Evolutionary conservation across 2,797 vertebrate species (phyloP).

Genomic region (Chrysocyon brachyurus): DNA sequence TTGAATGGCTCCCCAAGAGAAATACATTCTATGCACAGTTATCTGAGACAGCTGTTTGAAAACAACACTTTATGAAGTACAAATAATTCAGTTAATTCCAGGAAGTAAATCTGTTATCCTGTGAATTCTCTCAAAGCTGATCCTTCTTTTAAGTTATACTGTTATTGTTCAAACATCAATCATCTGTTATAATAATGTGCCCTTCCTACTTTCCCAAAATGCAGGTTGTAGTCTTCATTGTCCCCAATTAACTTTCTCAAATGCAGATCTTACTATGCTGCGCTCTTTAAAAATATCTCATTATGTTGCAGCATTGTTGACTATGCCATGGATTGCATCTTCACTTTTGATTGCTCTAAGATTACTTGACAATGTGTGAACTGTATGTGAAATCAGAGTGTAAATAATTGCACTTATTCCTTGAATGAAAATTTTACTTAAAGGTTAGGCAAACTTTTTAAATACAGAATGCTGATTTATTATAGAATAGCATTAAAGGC

Average conservation of each 20-base stretch:
- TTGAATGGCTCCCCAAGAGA: not conserved
- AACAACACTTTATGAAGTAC: conserved; percentile 18
- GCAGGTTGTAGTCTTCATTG: not conserved
- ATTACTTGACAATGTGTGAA: not conserved
- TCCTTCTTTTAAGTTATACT: not conserved
- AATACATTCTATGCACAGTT: not conserved
- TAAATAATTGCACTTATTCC: not conserved
- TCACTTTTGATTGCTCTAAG: not conserved
- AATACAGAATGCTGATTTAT: not conserved
- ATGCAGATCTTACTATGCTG: not conserved
- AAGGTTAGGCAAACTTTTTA: not conserved
- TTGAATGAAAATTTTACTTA: not conserved
- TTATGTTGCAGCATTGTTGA: not conserved
- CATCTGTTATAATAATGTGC: not conserved
- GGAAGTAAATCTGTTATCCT: not conserved
- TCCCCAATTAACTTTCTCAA: not conserved
- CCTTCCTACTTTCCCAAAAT: not conserved
- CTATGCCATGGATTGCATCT: not conserved
- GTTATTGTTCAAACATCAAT: not conserved
- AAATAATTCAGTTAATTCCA: conserved; percentile 53
- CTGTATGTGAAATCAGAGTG: not conserved
- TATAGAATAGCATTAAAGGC: not conserved
- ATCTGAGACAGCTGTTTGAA: not conserved
- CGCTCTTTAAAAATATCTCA: not conserved
- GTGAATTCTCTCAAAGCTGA: not conserved